Conservation (phyloP, 1,140 invertebrate species). For the Pogonomyrmex californicus region DNA sequence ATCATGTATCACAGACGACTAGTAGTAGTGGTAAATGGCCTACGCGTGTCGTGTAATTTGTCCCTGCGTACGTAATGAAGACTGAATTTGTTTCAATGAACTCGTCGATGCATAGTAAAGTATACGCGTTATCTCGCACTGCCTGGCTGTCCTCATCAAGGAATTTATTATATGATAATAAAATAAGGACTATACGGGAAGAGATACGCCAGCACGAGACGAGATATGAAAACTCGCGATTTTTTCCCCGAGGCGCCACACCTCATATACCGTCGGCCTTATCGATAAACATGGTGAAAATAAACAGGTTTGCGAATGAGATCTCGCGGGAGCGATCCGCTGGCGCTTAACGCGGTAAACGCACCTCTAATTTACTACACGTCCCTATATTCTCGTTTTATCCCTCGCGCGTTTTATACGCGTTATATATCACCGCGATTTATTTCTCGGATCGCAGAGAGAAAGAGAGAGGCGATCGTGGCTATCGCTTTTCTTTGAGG, state of each 20-base stretch:
- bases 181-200: background rate
- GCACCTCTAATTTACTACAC: constrained; percentile 58
- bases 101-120: background rate
- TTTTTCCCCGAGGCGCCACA: constrained; percentile 7
- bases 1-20: background rate
- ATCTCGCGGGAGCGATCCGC: constrained; percentile 28
- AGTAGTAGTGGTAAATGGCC: background rate
- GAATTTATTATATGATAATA: constrained; percentile 24
- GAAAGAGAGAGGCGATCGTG: background rate
- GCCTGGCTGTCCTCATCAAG: background rate
- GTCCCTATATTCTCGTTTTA: constrained; percentile 51
- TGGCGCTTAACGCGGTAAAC: constrained; percentile 57
- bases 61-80: constrained; percentile 16
- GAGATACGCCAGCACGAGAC: background rate
- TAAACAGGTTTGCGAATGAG: constrained; percentile 63
- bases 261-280: background rate
- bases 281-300: constrained; percentile 56
- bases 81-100: constrained; percentile 7
- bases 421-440: constrained; percentile 46
- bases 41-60: constrained; percentile 10
- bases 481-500: background rate
- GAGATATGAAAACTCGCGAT: background rate
- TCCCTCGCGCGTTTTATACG: constrained; percentile 19
- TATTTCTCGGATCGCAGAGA: constrained; percentile 4
- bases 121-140: constrained; percentile 19